A percentile compares a stretch with the other conserved stretches of the same genome.
These are phyloP conservation scores for Urophycis tenuis DNA, from an alignment of 2,797 vertebrate species.

Conservation along the genomic window DNA sequence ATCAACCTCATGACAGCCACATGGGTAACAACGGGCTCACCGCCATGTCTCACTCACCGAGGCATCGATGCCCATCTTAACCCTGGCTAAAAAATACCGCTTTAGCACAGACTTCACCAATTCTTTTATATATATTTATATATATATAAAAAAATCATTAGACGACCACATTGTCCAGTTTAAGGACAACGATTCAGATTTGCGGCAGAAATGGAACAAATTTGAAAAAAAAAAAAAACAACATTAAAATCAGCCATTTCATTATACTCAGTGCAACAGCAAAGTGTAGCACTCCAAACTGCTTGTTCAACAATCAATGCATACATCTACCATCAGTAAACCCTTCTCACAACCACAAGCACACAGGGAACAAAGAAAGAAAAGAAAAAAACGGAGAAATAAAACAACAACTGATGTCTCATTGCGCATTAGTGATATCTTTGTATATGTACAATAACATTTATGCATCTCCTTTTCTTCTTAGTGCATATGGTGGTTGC, in stretches of 20 bases:
- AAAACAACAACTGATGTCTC: conserved; percentile 65
- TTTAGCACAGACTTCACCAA: conserved; percentile 57
- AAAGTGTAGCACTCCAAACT: conserved; percentile 62
- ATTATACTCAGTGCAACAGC: conserved; percentile 57
- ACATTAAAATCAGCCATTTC: conserved; percentile 47
- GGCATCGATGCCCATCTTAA: conserved; percentile 52
- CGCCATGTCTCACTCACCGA: conserved; percentile 41
- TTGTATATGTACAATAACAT: conserved; percentile 75
- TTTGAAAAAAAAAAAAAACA: neutral
- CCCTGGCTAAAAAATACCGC: conserved; percentile 56
- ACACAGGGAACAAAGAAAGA: conserved; percentile 38
- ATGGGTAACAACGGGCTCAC: conserved; percentile 38
- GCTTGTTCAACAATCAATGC: conserved; percentile 65
- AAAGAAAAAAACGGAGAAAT: too few species aligned
- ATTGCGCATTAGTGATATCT: conserved; percentile 76
- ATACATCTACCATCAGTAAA: conserved; percentile 61
- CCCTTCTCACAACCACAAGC: conserved; percentile 61
- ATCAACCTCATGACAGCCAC: conserved; percentile 48
- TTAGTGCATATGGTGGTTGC: conserved; percentile 78
- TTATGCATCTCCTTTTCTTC: conserved; percentile 73
- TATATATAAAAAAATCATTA: conserved; percentile 8
- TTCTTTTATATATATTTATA: conserved; percentile 48
- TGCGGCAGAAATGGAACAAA: conserved; percentile 47
- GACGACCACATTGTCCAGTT: conserved; percentile 50
- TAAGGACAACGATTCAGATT: conserved; percentile 49